Evolutionary conservation across 2,113 vertebrate species (phyloP).

Genomic region (Myotis brandtii): DNA sequence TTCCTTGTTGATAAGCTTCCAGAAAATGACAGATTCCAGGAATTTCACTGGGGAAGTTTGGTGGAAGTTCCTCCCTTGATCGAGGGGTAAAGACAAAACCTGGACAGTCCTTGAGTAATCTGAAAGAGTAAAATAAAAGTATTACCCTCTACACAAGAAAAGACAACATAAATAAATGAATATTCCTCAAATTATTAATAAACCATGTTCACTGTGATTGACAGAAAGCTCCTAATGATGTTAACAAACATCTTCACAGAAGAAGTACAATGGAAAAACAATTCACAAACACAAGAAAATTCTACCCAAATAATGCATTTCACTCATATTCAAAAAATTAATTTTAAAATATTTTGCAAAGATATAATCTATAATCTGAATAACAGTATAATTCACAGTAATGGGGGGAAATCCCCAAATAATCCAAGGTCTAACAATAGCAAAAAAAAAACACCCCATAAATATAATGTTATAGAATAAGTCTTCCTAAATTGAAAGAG

Average conservation of each 20-base stretch:
- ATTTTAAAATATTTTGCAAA: not conserved
- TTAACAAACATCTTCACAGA: not conserved
- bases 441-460: not conserved
- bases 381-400: not conserved
- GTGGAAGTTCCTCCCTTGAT: conserved; percentile 96
- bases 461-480: not conserved
- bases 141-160: not conserved
- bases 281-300: not conserved
- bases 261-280: not conserved
- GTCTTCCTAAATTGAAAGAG: not conserved
- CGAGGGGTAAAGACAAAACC: conserved; percentile 96
- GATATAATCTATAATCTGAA: not conserved
- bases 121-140: conserved; percentile 82
- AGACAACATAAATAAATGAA: not conserved
- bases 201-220: not conserved
- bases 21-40: conserved; percentile 98
- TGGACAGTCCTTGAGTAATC: conserved; percentile 93
- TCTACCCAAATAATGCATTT: not conserved
- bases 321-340: not conserved
- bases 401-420: not conserved
- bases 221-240: not conserved
- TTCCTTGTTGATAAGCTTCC: conserved; percentile 89
- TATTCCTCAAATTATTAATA: not conserved
- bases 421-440: not conserved
- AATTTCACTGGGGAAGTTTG: conserved; percentile 96